Base-by-base conservation (phyloP, 1,140 invertebrate species). In the Aphelenchoides avenae region DNA sequence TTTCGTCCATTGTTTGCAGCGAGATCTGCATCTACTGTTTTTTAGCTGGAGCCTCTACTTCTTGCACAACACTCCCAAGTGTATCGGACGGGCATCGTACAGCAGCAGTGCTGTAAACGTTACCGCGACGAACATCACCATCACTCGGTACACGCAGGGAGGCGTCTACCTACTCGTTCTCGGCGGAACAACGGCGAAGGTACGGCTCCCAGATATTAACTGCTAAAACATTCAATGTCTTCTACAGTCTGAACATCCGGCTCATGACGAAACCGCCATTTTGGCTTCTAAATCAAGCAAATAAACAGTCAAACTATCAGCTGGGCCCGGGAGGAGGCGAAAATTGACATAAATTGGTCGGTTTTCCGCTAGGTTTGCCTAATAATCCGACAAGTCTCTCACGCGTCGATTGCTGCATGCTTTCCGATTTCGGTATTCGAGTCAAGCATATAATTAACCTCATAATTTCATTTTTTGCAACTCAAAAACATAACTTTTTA, bases 151-250 rank as follows among this genome's bases (percentile, higher is more conserved):
- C 13, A 50, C 44, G 5, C 69, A 69, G 44, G 67, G 67, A 9
- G 67, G 69, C n/a, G 70, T 69, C 11, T 72, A 65, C 24, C 20
- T 66, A 11, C n/a, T 59, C 2, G 15, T 39, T 3, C 11, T 65
- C 15, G 67, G 54, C 24, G 64, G 63, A 2, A 7, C n/a, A 39
- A 50, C 24, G 33, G 41, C 68, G 80, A 24, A 81, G 85, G 1
- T 89, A 87, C 66, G 82, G 80, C 1, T 76, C 89, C 7, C 39
- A 18, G 29, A 59, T 42, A 71, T 66, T 46, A 27, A n/a, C n/a
- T n/a, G n/a, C n/a, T 36, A 18, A 36, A 36, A 13, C 11, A 18
- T 13, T 36, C 18, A 36, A 13, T 13, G 34, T 36, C 34, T 13
- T 36, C 11, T 36, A 36, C 34, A 3, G n/a, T 53, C 31, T 22